Evolutionary conservation across 1,140 invertebrate genomes (phyloP).

Genomic region (Bemisia tabaci): DNA sequence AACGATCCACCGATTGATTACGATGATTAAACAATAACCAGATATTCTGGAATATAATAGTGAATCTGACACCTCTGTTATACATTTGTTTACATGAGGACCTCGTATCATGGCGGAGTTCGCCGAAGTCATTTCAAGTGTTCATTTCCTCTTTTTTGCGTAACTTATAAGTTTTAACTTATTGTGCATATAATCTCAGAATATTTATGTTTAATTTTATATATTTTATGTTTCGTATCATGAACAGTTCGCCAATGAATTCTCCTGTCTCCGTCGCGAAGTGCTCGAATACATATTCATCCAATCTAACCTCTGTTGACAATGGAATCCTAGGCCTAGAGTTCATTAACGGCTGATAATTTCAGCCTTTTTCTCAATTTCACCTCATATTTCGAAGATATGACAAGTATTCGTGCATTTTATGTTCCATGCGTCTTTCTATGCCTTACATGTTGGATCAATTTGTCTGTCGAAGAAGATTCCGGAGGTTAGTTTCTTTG

Average conservation of each 20-base stretch:
- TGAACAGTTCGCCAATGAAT: no score
- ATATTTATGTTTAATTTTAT: no score
- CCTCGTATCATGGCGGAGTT: not conserved
- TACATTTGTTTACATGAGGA: not conserved
- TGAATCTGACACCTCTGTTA: no score
- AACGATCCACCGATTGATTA: no score
- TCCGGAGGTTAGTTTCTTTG: not conserved
- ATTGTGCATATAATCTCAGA: no score
- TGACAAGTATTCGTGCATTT: not conserved
- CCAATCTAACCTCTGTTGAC: not conserved
- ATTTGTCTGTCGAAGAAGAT: not conserved
- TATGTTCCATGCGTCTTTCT: not conserved
- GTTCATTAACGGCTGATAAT: not conserved
- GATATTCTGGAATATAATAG: no score
- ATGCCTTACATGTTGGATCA: not conserved
- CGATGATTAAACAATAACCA: no score
- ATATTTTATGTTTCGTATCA: no score
- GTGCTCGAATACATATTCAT: not conserved
- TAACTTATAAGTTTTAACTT: no score
- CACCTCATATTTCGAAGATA: not conserved
- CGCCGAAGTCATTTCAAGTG: not conserved
- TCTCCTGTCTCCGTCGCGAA: not conserved
- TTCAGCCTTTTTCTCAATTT: not conserved
- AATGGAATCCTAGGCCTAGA: not conserved
- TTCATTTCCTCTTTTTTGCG: not conserved